Evolutionary conservation across 2,888 invertebrate genomes (phyloP).

Genomic region (Acanthopleura granulata): DNA sequence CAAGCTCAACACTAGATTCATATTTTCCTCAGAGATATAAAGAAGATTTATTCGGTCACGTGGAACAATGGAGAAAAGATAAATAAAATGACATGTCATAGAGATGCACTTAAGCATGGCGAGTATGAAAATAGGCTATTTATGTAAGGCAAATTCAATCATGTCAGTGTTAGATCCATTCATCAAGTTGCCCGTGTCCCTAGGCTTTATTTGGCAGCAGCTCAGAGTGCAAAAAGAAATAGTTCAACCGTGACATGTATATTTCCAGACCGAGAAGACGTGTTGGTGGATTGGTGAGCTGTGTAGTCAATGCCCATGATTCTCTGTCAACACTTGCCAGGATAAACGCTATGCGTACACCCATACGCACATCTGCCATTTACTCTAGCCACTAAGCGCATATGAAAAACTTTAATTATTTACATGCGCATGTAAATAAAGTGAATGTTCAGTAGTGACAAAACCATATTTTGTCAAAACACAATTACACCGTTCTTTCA

Average conservation of each 20-base stretch:
- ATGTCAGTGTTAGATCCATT: slow-evolving; percentile 13
- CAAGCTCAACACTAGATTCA: not conserved
- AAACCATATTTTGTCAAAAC: too few species aligned
- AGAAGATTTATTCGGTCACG: slow-evolving; percentile 18
- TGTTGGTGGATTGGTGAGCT: too few species aligned
- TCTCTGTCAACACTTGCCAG: too few species aligned
- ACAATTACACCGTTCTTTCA: too few species aligned
- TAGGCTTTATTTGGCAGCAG: slow-evolving; percentile 4
- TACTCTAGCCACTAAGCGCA: too few species aligned
- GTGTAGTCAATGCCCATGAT: too few species aligned
- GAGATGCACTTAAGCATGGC: slow-evolving; percentile 7
- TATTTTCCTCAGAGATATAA: not conserved
- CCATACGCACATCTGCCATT: too few species aligned
- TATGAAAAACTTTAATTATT: too few species aligned
- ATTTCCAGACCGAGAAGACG: too few species aligned
- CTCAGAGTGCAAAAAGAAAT: slow-evolving; percentile 1
- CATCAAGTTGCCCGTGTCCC: not conserved
- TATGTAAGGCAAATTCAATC: slow-evolving; percentile 20
- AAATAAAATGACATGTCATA: slow-evolving; percentile 15
- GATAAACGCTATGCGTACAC: too few species aligned
- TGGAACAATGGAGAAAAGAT: slow-evolving; percentile 17
- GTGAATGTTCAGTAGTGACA: too few species aligned
- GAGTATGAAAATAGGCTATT: slow-evolving; percentile 13
- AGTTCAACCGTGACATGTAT: slow-evolving; percentile 4
- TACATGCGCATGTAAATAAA: too few species aligned